phyloP scores from a whole-genome alignment of 2,797 vertebrate genomes.

The Rhyacichthys aspro region DNA sequence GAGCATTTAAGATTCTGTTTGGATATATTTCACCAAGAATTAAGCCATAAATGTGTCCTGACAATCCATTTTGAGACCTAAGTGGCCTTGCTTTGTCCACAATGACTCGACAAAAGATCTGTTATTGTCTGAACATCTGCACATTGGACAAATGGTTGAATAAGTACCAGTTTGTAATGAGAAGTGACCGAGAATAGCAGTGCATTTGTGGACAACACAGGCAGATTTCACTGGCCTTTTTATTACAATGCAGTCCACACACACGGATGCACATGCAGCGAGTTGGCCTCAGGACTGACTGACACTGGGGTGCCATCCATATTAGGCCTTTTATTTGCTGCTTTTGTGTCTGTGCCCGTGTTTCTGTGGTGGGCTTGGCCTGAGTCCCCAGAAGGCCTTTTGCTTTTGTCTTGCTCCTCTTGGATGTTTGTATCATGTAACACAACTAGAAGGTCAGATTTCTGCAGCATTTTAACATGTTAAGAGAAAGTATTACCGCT shows the following conservation, averaged over 20 bases:
- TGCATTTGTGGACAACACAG: slow-evolving; percentile 1
- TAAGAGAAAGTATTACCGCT: no score
- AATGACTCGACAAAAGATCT: slow-evolving; percentile 18
- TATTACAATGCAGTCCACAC: slow-evolving; percentile 4
- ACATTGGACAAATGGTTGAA: slow-evolving; percentile 36
- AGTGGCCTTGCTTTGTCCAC: not conserved
- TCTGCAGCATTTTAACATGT: not conserved
- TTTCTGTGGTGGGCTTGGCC: not conserved
- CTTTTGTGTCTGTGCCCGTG: slow-evolving; percentile 14
- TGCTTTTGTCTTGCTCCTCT: not conserved
- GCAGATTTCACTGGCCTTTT: slow-evolving; percentile 4
- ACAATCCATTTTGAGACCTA: not conserved
- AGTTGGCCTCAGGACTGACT: slow-evolving; percentile 45
- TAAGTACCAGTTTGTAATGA: slow-evolving; percentile 51
- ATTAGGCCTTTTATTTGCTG: slow-evolving; percentile 1
- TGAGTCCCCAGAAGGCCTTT: not conserved
- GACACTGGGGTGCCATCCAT: slow-evolving; percentile 44
- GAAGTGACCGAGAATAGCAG: slow-evolving; percentile 4
- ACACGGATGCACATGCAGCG: slow-evolving; percentile 8
- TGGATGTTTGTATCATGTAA: not conserved
- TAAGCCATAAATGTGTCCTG: no score
- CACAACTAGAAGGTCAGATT: not conserved
- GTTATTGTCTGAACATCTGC: slow-evolving; percentile 48
- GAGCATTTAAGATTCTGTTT: no score
- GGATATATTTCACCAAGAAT: no score